A percentile compares a stretch with the other conserved stretches of the same genome.
Evolutionary conservation across 2,888 invertebrate species (phyloP).

Genomic region (Rotaria sp.): DNA sequence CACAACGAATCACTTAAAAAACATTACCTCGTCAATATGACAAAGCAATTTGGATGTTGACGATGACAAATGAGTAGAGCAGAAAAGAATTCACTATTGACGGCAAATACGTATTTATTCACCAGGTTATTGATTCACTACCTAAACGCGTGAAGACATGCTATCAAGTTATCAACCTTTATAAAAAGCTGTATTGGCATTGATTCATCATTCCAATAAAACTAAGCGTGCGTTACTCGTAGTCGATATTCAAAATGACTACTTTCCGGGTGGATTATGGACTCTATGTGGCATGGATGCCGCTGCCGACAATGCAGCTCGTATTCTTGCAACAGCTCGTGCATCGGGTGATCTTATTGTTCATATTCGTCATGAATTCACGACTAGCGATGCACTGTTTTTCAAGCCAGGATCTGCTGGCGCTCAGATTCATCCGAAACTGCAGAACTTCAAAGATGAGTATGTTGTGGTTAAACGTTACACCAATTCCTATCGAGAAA

Average conservation of each 20-base stretch:
- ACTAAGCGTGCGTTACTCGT: background rate
- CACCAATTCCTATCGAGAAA: background rate
- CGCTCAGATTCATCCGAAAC: background rate
- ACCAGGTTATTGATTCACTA: too few relatives aligned
- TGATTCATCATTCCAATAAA: background rate
- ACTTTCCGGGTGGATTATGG: background rate
- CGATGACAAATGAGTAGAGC: too few relatives aligned
- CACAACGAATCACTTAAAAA: too few relatives aligned
- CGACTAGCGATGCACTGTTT: background rate
- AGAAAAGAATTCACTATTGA: too few relatives aligned
- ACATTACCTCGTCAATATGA: too few relatives aligned
- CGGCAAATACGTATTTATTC: too few relatives aligned
- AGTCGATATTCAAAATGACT: background rate
- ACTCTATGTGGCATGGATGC: background rate
- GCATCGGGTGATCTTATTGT: background rate
- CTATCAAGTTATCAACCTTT: too few relatives aligned
- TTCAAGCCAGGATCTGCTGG: background rate
- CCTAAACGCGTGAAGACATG: too few relatives aligned
- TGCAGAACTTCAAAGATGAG: background rate
- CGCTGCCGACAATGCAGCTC: background rate
- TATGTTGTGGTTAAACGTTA: background rate
- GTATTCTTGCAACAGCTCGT: background rate
- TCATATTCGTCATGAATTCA: background rate
- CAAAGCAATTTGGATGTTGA: too few relatives aligned
- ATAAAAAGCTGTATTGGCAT: too few relatives aligned